Conservation (phyloP, 2,888 invertebrate genomes). For the Meiosimyza decipiens region DNA sequence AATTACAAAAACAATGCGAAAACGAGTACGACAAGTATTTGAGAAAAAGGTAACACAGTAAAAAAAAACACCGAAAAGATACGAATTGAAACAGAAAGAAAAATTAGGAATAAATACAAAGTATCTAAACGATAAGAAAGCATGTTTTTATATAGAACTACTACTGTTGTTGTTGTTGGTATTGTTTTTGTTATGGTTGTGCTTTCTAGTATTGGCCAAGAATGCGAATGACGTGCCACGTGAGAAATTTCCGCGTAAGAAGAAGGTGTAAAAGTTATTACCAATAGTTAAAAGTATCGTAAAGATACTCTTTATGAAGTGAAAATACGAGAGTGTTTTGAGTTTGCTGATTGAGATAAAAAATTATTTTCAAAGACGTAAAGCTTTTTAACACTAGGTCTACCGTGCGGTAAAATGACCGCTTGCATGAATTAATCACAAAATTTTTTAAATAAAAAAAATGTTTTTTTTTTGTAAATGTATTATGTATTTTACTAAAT, state of each 20-base stretch:
- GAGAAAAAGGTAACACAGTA: slow-evolving; percentile 7
- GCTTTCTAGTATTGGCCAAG: slow-evolving; percentile 13
- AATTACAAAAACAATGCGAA: slow-evolving; percentile 13
- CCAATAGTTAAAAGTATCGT: no score
- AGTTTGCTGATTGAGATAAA: no score
- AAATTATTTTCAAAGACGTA: background rate
- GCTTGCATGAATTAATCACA: no score
- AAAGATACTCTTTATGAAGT: no score
- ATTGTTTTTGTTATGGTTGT: background rate
- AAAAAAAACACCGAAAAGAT: slow-evolving; percentile 20
- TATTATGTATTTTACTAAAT: no score
- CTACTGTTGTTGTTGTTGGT: slow-evolving; percentile 3
- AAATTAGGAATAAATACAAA: background rate
- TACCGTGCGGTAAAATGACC: no score
- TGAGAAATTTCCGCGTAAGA: slow-evolving; percentile 32
- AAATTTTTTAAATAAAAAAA: no score
- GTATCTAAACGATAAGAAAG: slow-evolving; percentile 2
- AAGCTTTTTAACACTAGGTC: no score
- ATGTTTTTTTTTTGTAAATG: no score
- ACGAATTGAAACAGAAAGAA: slow-evolving; percentile 2
- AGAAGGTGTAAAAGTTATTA: background rate
- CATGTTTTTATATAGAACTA: background rate
- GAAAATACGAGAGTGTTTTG: no score
- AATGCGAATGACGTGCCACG: slow-evolving; percentile 32
- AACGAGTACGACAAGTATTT: background rate